Conservation (phyloP, 2,797 vertebrate species). For the Cygnus olor region DNA sequence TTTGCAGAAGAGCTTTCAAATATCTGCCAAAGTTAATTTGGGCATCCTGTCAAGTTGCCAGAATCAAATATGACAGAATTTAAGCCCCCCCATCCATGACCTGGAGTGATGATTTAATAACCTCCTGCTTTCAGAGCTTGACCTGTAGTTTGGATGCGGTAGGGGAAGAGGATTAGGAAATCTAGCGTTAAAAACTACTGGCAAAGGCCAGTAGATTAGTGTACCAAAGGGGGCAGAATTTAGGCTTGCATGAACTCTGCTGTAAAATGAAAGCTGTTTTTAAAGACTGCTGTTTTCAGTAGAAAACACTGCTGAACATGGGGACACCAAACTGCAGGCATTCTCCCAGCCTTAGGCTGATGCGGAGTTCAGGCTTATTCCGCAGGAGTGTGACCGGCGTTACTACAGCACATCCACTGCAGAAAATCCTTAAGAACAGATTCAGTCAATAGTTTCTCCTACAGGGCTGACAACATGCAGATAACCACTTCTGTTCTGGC, state of each 20-base stretch:
- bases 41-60: background rate
- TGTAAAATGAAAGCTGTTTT: background rate
- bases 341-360: background rate
- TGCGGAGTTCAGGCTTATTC: background rate
- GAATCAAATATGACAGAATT: background rate
- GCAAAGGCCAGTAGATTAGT: background rate
- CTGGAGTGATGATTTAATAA: conserved; percentile 13
- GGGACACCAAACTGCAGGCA: background rate
- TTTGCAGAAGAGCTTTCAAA: background rate
- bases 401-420: background rate
- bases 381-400: background rate
- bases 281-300: background rate
- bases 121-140: background rate
- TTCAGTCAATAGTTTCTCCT: background rate
- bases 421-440: background rate
- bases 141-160: background rate
- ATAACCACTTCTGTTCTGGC: background rate
- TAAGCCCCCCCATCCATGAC: background rate
- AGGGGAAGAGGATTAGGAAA: background rate
- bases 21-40: background rate
- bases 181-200: background rate
- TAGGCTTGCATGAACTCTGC: background rate
- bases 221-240: background rate
- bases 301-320: background rate
- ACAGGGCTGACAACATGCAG: background rate